Base-by-base conservation (phyloP, 2,113 vertebrate species). In the Pseudopipra pipra region DNA sequence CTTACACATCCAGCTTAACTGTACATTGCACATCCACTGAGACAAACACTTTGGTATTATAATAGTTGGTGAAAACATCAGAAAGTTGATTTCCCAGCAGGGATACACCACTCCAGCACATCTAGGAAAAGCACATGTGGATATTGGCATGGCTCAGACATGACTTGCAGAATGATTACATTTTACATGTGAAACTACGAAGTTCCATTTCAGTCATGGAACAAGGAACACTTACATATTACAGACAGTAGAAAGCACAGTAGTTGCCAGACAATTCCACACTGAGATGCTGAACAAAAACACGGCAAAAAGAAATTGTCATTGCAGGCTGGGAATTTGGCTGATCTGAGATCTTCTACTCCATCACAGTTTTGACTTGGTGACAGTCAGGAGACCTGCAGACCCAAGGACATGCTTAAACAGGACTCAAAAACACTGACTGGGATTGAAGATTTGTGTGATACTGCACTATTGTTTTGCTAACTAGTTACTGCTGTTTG, bases 401-500 rank as follows among this genome's bases (percentile, higher is more conserved):
- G 59, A 30, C 23, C n/a, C 35, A 77, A 39, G 1, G 30, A 61
- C 51, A 51, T 91, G 17, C 72, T 90, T 91, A 78, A 93, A 78
- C 3, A 80, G 56, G 30, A 58, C 65, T 55, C n/a, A 73, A 30
- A 85, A 74, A 9, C 33, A 67, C 30, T 77, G 33, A 25, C 30
- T 73, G 21, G 67, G 49, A 74, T 16, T 31, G 46, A 63, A 79
- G 30, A 19, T 59, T 87, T 84, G 20, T 84, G 37, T 80, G 43
- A 90, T 74, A 72, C 1, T 44, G 41, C 47, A 67, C 35, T 54
- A 68, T 62, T 94, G 80, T 96, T 85, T 86, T 86, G 33, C 67
- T 87, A 94, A 95, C 31, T 30, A 72, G 83, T 90, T 85, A 81
- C 86, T 94, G 76, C 76, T 95, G 88, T 65, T 89, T 78, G 52